These are phyloP conservation scores for Threskiornis aethiopicus DNA, from an alignment of 2,797 vertebrate species.

Conservation along the genomic window DNA sequence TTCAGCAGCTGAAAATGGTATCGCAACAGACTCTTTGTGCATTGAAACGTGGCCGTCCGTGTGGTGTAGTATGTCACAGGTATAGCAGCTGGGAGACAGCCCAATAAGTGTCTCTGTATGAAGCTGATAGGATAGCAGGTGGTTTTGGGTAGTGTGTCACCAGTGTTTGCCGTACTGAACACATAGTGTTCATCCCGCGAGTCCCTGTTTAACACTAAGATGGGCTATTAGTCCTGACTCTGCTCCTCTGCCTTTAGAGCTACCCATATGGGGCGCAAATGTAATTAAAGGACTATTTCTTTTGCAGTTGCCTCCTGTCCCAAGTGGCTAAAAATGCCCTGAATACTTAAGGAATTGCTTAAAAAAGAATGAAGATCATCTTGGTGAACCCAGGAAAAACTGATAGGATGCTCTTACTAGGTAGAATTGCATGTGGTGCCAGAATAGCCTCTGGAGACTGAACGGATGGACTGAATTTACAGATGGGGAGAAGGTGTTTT, in stretches of 20 bases:
- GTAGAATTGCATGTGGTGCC: background rate
- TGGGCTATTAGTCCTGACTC: background rate
- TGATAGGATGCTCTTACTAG: background rate
- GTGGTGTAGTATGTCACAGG: background rate
- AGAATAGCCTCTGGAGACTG: background rate
- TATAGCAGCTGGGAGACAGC: background rate
- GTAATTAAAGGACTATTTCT: background rate
- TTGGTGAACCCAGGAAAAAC: background rate
- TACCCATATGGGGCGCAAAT: background rate
- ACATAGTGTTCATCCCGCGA: background rate
- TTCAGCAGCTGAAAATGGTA: background rate
- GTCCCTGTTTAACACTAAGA: background rate
- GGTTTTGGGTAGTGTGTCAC: background rate
- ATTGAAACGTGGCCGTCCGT: rapidly evolving
- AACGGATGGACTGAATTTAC: background rate
- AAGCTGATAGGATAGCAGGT: background rate
- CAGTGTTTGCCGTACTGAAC: rapidly evolving
- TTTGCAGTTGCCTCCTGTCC: background rate
- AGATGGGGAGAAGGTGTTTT: background rate
- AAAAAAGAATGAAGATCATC: background rate
- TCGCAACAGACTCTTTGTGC: background rate
- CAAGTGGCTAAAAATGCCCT: background rate
- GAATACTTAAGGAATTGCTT: background rate
- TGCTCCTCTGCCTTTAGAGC: background rate
- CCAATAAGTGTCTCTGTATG: background rate